Evolutionary conservation across 2,888 invertebrate genomes (phyloP), one percentile per base, ranked within the genome.

Genomic region (Apamea crenata): DNA sequence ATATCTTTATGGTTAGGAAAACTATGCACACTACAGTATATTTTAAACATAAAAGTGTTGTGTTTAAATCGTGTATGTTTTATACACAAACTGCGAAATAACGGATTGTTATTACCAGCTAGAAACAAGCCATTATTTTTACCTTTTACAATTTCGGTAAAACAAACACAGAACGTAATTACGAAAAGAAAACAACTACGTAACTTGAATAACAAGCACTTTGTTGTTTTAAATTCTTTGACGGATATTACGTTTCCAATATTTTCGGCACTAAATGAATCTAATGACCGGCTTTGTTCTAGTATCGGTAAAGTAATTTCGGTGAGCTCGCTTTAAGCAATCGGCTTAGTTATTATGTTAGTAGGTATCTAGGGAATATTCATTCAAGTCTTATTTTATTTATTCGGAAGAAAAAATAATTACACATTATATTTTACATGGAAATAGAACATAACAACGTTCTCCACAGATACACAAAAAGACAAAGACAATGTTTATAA

Each of bases 201-300:
- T 25, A 80, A 75, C 74, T 82, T 78, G 85, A 87, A 80, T 80
- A 87, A 85, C 61, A 74, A 85, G 72, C 67, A 77, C 40, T 73
- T 74, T 47, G 78, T 78, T 85, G 77, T 85, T 87, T 80, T 73
- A 82, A 82, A 80, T 87, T 82, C 44, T 80, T 80, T 65, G 77
- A 47, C 56, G 70, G 61, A 74, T 16, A 82, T 78, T 78, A 40
- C 32, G 66, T 78, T 50, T 59, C 47, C 70, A 77, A 77, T 86
- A 77, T 81, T 81, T 77, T 47, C 14, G 53, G 18, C 50, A 66
- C 78, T 74, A 70, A 77, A 86, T 63, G 25, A 72, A 68, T 72
- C 40, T 77, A 82, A 71, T 69, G 29, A 66, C 56, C 10, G 61
- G 36, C 59, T 81, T 77, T 74, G 36, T 66, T 66, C 32, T 61